phyloP scores from a whole-genome alignment of 2,113 vertebrate genomes.

The Sinocyclocheilus anshuiensis region DNA sequence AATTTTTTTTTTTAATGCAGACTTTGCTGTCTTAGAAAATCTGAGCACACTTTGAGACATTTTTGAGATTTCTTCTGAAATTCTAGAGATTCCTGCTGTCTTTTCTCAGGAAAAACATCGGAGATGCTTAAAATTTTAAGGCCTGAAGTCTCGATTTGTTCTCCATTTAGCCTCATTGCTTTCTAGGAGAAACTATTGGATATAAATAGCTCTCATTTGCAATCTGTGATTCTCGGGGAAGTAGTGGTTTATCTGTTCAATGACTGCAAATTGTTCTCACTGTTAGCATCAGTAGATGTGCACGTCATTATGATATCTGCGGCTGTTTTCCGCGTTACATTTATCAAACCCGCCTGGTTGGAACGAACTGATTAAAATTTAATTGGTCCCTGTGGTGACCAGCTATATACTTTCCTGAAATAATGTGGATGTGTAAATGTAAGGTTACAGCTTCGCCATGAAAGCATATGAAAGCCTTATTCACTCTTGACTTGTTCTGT shows the following conservation, averaged over 20 bases:
- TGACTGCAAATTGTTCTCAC: conserved; percentile 31
- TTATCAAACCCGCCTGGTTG: conserved; percentile 51
- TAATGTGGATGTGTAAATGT: conserved; percentile 53
- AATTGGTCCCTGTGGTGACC: conserved; percentile 53
- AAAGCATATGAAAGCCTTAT: conserved; percentile 17
- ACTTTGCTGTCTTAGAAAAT: not conserved
- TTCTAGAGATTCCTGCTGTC: not conserved
- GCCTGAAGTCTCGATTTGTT: not conserved
- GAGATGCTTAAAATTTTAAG: not conserved
- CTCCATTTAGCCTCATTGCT: not conserved
- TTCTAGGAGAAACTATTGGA: not conserved
- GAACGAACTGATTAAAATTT: conserved; percentile 58
- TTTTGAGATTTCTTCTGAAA: not conserved
- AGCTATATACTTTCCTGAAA: conserved; percentile 47
- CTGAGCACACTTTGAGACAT: not conserved
- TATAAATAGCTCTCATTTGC: not conserved
- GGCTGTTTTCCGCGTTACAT: conserved; percentile 39
- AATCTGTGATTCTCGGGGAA: conserved; percentile 1
- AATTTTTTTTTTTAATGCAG: not conserved
- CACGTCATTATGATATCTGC: conserved; percentile 41
- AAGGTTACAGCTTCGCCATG: conserved; percentile 26
- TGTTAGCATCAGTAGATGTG: conserved; percentile 37
- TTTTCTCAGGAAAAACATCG: not conserved
- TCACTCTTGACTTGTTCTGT: not conserved
- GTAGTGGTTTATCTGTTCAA: conserved; percentile 40